These are phyloP conservation scores for Caenorhabditis zanzibari DNA, from an alignment of 2,888 invertebrate species.

Conservation along the genomic window DNA sequence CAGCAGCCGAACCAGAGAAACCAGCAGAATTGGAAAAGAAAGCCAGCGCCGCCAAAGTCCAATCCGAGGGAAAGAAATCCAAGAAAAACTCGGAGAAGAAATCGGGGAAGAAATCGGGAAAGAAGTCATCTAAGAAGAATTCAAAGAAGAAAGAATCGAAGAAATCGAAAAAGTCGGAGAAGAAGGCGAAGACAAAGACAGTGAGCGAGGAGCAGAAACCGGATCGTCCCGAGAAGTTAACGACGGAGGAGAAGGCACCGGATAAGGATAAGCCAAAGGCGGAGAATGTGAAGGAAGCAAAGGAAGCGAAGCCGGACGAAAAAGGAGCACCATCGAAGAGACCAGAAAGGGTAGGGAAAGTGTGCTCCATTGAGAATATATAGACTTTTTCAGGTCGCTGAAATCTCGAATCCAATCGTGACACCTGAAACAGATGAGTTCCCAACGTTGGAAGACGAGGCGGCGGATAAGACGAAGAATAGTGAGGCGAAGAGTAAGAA, in stretches of 20 bases:
- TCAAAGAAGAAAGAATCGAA: neutral
- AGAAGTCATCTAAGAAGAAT: conserved; percentile 6
- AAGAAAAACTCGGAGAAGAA: neutral
- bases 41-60: neutral
- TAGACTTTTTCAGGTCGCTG: conserved; percentile 12
- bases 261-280: neutral
- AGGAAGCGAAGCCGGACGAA: neutral
- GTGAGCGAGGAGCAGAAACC: conserved; percentile 17
- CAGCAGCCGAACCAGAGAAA: neutral
- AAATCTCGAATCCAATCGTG: conserved; percentile 22
- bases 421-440: conserved; percentile 42
- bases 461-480: conserved; percentile 5
- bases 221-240: conserved; percentile 13
- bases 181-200: conserved; percentile 16
- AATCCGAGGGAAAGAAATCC: neutral
- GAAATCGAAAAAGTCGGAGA: conserved; percentile 5
- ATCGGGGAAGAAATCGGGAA: conserved; percentile 1
- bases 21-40: conserved; percentile 12
- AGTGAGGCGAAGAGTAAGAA: neutral
- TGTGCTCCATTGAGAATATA: neutral
- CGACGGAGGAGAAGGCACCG: conserved; percentile 5
- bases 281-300: neutral
- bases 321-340: conserved; percentile 13
- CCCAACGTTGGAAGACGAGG: conserved; percentile 35
- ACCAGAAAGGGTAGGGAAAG: conserved; percentile 16